Percentiles rank a stretch among this genome's conserved stretches.
phyloP scores from a whole-genome alignment of 2,113 vertebrate species.

The Neogobius melanostomus region DNA sequence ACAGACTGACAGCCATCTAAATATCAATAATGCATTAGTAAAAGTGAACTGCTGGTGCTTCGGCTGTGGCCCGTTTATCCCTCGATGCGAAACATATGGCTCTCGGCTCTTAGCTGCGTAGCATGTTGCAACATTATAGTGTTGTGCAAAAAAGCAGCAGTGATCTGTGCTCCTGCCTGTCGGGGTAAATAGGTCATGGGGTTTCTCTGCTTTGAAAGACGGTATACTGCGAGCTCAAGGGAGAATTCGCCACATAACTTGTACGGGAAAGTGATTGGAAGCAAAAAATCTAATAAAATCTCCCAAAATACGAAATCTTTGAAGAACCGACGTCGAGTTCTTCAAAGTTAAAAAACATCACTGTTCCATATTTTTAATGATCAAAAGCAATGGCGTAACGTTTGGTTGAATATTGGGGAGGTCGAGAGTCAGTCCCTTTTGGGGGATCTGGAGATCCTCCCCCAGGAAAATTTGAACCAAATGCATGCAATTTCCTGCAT shows the following conservation, averaged over 20 bases:
- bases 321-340: no score
- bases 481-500: no score
- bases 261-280: background rate
- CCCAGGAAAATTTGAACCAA: no score
- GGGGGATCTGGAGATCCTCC: no score
- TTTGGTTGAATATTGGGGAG: no score
- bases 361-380: no score
- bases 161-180: constrained; percentile 10
- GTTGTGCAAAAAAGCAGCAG: constrained; percentile 49
- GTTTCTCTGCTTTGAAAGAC: constrained; percentile 57
- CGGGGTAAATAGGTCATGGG: constrained; percentile 61
- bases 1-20: background rate
- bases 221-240: constrained; percentile 36
- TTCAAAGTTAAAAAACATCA: no score
- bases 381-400: no score
- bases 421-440: no score
- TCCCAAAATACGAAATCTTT: no score
- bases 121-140: constrained; percentile 46
- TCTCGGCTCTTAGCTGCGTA: background rate
- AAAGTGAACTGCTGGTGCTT: constrained; percentile 15
- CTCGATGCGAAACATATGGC: background rate
- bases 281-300: no score
- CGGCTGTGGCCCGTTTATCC: background rate
- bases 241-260: constrained; percentile 35
- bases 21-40: constrained; percentile 13